These are phyloP conservation scores for Lasioglossum lativentre DNA, from an alignment of 2,888 invertebrate species.

Conservation along the genomic window DNA sequence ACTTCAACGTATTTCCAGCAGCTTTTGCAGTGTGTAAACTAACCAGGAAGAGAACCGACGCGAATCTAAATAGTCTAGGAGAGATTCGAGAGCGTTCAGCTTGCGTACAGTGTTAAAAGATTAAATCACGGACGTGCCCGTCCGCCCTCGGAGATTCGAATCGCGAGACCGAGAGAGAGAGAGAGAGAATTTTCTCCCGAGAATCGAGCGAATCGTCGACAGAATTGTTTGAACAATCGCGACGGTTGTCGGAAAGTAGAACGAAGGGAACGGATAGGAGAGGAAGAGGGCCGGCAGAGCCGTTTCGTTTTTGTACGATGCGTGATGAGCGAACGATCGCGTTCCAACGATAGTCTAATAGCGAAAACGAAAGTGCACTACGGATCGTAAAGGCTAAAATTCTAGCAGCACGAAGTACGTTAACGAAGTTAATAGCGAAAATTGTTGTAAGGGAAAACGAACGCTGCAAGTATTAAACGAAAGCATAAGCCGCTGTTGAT, in stretches of 20 bases:
- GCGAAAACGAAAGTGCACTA: constrained; percentile 76
- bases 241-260: not conserved
- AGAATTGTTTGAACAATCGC: not conserved
- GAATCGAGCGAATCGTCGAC: not conserved
- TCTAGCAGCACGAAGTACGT: constrained; percentile 79
- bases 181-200: not conserved
- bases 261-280: not conserved
- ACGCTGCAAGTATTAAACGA: constrained; percentile 65
- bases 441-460: constrained; percentile 69
- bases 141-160: constrained; percentile 54
- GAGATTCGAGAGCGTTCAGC: constrained; percentile 66
- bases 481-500: constrained; percentile 69
- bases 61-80: constrained; percentile 67
- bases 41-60: constrained; percentile 63
- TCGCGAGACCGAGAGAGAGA: too few species aligned
- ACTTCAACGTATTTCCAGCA: constrained; percentile 75
- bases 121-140: constrained; percentile 61
- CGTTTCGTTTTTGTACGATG: constrained; percentile 53
- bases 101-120: constrained; percentile 58
- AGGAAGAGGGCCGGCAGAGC: constrained; percentile 55
- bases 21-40: constrained; percentile 76
- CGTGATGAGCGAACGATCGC: constrained; percentile 54
- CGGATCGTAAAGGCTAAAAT: constrained; percentile 73
- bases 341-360: constrained; percentile 69
- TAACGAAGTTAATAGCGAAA: constrained; percentile 77